phyloP scores from a whole-genome alignment of 2,797 vertebrate genomes.

The Gobionotothen gibberifrons region DNA sequence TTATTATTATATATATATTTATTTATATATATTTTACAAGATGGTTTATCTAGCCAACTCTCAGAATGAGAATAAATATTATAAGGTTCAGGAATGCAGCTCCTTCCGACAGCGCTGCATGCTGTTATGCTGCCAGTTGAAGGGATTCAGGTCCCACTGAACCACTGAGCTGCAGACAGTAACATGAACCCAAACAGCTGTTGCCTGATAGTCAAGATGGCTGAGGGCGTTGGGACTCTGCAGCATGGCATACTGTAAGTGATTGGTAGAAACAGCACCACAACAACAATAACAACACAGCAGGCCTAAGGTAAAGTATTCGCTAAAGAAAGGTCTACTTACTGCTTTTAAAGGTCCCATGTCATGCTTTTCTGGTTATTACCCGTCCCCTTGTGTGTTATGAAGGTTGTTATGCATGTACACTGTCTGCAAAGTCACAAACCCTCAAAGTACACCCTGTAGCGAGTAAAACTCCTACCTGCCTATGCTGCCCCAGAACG shows the following conservation, averaged over 20 bases:
- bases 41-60: background rate
- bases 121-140: background rate
- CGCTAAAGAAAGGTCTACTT: too few species aligned
- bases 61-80: background rate
- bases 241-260: background rate
- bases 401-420: too few species aligned
- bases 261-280: too few species aligned
- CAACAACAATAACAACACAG: background rate
- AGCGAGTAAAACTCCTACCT: too few species aligned
- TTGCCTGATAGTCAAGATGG: constrained; percentile 1
- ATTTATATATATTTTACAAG: too few species aligned
- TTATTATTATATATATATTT: too few species aligned
- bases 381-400: too few species aligned
- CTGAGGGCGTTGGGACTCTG: background rate
- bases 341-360: too few species aligned
- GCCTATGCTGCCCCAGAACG: too few species aligned
- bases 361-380: too few species aligned
- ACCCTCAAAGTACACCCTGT: too few species aligned
- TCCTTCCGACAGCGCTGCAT: background rate
- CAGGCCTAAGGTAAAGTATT: background rate
- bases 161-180: constrained; percentile 8
- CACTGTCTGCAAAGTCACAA: too few species aligned
- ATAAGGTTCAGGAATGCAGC: background rate
- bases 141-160: background rate
- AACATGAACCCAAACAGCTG: constrained; percentile 14